Evolutionary conservation across 2,113 vertebrate species (phyloP), one percentile per base, ranked within the genome.

Genomic region (Morone saxatilis): DNA sequence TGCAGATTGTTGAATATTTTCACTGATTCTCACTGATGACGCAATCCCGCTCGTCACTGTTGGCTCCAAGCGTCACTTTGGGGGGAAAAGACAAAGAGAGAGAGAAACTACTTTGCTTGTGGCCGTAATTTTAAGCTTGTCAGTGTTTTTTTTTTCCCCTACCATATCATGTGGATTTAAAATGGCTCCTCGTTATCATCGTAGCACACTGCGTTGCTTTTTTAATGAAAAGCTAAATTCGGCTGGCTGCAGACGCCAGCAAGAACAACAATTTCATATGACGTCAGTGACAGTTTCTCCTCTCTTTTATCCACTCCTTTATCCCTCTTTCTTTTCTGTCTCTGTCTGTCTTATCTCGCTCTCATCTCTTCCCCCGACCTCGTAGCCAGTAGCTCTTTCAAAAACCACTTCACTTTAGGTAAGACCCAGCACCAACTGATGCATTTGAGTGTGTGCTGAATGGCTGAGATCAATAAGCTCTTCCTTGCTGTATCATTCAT

Each of bases 381-480:
- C 65, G 76, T 92, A 97, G 96, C 96, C 92, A 96, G 95, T 94
- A 95, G 94, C 95, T 96, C 96, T 91, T 96, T 97, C 92, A 96
- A 95, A 94, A 97, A 96, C 95, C 96, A 95, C 95, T 96, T 96
- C 94, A 96, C 95, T 87, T 95, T 96, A 92, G 96, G 97, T 97
- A 95, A 95, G 95, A 87, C 76, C 45, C 53, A 47, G 80, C 77
- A 48, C 75, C 70, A 6, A 11, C 70, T 6, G 53, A 69, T 60
- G 73, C 78, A 67, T 88, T 41, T 86, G 87, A 71, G 60, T 90
- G 84, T 91, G 82, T 84, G 85, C 62, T 83, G 86, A 84, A 38
- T 88, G 90, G 68, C 77, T 92, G 76, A 11, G 79, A 89, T 92
- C 91, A 61, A 90, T 91, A 80, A 48, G 83, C 73, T 82, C 77